Base-by-base conservation (phyloP, 2,113 vertebrate genomes). In the Alexandromys fortis region DNA sequence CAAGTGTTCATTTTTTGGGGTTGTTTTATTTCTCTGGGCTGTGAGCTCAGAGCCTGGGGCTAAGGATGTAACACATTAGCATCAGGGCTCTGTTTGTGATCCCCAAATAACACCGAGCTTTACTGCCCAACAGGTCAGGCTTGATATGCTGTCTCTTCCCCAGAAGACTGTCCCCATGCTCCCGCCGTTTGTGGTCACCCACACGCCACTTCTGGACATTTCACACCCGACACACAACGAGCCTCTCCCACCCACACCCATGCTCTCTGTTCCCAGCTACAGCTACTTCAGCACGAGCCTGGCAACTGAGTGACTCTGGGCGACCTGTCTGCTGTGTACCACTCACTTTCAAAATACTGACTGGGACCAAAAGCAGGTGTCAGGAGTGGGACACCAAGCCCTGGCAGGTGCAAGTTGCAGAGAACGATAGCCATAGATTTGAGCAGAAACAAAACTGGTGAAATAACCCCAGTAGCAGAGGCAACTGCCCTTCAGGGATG, bases 21-120 rank as follows among this genome's bases (percentile, higher is more conserved):
- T 77, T 52, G 17, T 79, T 33, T 79, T 79, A 7, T 35, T 82
- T n/a, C 58, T 90, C 67, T 78, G 3, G 65, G 82, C 72, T 91
- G 58, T 91, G 86, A 72, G 26, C 94, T 89, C 73, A 93, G 93
- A 95, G 88, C 30, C 52, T 13, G 81, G 65, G 68, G 4, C 52
- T 55, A 30, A 24, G 68, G 8, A 26, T 28, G 1, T 52, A 49
- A 63, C 49, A 76, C 38, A 10, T 11, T 42, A 90, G 49, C 85
- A 38, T 19, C 9, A 26, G 72, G 76, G 75, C 52, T 26, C 21
- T 2, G 1, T 79, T 70, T 77, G 22, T 3, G 38, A n/a, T 38
- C 33, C 38, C 0, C 11, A 68, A 58, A 49, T 49, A 42, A 55
- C 86, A 61, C 58, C 61, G 30, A 58, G 65, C 14, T 92, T 70